Conservation (phyloP, 2,113 vertebrate genomes). For the Pipa parva region DNA sequence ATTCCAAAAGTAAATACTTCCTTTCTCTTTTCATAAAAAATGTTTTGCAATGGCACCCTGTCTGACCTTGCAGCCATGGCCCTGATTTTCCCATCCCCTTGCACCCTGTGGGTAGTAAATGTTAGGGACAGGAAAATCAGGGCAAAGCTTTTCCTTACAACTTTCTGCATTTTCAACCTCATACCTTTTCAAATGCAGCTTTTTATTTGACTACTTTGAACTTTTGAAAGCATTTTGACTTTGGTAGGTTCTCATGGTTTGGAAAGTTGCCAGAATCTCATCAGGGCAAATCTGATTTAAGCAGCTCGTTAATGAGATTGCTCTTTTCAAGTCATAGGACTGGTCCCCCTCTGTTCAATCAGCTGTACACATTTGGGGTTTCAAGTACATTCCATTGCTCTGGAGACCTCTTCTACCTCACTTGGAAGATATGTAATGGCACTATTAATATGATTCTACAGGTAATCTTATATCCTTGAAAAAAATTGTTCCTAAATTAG, state of each 20-base stretch:
- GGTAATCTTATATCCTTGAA: conserved; percentile 35
- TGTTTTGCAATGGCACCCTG: no score
- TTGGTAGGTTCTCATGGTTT: conserved; percentile 1
- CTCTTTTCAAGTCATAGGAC: conserved; percentile 29
- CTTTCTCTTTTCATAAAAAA: no score
- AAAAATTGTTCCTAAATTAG: conserved; percentile 31
- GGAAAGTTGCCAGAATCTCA: conserved; percentile 36
- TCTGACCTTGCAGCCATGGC: no score
- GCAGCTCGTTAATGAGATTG: conserved; percentile 39
- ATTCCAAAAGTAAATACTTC: no score
- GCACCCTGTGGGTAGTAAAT: no score
- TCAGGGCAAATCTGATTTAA: conserved; percentile 40
- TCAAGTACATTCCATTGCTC: conserved; percentile 31
- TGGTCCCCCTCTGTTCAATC: conserved; percentile 35
- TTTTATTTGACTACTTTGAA: neutral
- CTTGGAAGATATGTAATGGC: conserved; percentile 26
- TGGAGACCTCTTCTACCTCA: conserved; percentile 32
- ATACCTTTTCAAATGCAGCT: neutral
- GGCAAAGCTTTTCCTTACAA: no score
- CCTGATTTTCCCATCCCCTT: no score
- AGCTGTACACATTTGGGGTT: conserved; percentile 31
- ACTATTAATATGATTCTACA: conserved; percentile 39
- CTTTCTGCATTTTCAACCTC: no score
- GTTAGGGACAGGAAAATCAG: no score
- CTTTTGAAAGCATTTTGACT: conserved; percentile 25